A percentile compares a stretch with the other conserved stretches of the same genome.
phyloP scores from a whole-genome alignment of 2,888 invertebrate genomes.

The Norana najaformis region DNA sequence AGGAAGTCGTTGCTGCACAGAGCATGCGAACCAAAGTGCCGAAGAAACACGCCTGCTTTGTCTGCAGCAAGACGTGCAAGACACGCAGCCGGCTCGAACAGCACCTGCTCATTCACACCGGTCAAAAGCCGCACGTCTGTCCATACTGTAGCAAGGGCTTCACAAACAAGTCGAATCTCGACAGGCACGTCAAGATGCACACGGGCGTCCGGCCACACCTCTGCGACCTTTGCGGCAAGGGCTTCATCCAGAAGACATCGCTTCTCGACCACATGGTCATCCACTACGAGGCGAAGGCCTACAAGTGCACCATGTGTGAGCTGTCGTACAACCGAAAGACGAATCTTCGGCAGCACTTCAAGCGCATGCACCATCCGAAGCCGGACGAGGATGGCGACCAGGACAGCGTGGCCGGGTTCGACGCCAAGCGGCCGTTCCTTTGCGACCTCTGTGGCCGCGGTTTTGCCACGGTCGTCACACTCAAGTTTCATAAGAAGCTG shows the following conservation, averaged over 20 bases:
- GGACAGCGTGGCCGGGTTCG: not conserved
- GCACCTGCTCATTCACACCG: constrained; percentile 26
- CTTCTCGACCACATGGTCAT: constrained; percentile 15
- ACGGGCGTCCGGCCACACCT: constrained; percentile 28
- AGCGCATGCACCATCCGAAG: not conserved
- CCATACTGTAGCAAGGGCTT: not conserved
- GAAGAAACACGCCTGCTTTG: constrained; percentile 9
- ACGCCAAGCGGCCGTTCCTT: not conserved
- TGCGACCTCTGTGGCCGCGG: constrained; percentile 25
- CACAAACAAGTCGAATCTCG: constrained; percentile 26
- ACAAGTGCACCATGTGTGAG: constrained; percentile 9
- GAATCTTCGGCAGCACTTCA: constrained; percentile 20
- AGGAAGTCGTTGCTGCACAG: not conserved
- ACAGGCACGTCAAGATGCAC: constrained; percentile 28
- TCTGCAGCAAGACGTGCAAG: constrained; percentile 28
- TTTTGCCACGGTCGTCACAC: not conserved
- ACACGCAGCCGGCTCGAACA: constrained; percentile 16
- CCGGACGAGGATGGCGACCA: not conserved
- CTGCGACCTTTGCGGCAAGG: constrained; percentile 28
- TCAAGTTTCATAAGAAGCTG: constrained; percentile 14
- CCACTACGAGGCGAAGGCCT: constrained; percentile 21
- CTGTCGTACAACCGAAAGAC: constrained; percentile 18
- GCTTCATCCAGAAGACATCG: constrained; percentile 29
- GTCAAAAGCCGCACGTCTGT: constrained; percentile 15
- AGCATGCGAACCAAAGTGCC: not conserved